Base-by-base conservation (phyloP, 1,140 invertebrate genomes). In the Ceratina japonica region DNA sequence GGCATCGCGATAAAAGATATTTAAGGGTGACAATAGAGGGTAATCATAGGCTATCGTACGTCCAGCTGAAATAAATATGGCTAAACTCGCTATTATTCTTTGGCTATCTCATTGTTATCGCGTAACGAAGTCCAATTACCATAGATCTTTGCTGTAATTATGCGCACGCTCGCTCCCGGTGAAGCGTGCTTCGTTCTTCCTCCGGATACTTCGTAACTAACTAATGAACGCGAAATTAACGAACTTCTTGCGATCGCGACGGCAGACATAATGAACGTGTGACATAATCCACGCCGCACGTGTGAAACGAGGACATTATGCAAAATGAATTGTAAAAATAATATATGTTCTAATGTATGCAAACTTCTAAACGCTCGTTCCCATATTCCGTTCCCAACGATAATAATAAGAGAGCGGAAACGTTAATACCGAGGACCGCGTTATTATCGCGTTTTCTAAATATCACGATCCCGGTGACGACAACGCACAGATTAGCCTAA, bases 201-300 rank as follows among this genome's bases (percentile, higher is more conserved):
- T 56, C 22, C 8, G 51, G 63, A 56, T 70, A 22, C 65, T 51
- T 61, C 44, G 24, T 31, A 52, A 59, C 58, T 62, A 70, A 59
- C 58, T 62, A 70, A 52, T 52, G 58, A 77, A 70, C 66, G 66
- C 18, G 27, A 54, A 71, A 71, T 77, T 77, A 77, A 77, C 16
- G 15, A 37, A 71, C n/a, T 52, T 70, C 68, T 69, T 71, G 31
- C 37, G 68, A 71, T 63, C 27, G 24, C 22, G 27, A 63, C 75
- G 58, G 51, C 24, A 22, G 20, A n/a, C 16, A 12, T 61, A 51
- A 76, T 69, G 37, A 68, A 49, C 22, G 24, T 31, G 49, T 69
- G 24, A 18, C 16, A 62, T 70, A 70, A 68, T 59, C 58, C 37
- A 51, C 20, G 18, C 20, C 4, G 18, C 31, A 22, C 65, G 16